Conservation (phyloP, 2,888 invertebrate species). For the Vannuccia rotundouncinata region DNA sequence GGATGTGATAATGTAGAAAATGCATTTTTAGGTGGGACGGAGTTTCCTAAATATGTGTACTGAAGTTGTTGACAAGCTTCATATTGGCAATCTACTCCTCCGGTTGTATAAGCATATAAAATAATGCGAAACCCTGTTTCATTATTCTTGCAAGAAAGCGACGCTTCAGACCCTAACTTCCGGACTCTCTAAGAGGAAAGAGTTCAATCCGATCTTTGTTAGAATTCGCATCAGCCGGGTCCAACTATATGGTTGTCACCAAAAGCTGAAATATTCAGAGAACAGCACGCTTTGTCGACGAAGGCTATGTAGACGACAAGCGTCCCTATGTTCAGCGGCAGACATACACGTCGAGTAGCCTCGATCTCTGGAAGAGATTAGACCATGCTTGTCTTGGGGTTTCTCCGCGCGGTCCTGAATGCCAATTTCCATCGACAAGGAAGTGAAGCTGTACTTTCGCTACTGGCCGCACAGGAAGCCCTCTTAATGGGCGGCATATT, state of each 20-base stretch:
- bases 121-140: neutral
- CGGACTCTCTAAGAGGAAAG: neutral
- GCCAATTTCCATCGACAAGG: slow-evolving; percentile 20
- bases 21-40: neutral
- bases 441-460: slow-evolving; percentile 16
- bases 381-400: neutral
- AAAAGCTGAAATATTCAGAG: neutral
- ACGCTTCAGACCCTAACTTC: neutral
- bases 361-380: neutral
- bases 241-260: no score
- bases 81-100: neutral
- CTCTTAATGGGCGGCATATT: slow-evolving; percentile 14
- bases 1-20: neutral
- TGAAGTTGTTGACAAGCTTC: neutral
- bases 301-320: neutral
- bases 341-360: neutral
- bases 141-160: neutral
- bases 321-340: no score
- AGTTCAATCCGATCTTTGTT: neutral
- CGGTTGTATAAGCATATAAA: slow-evolving; percentile 3
- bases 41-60: neutral
- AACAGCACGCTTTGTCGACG: neutral
- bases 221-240: neutral
- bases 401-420: neutral
- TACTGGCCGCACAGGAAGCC: slow-evolving; percentile 13